Conservation (phyloP, 2,113 vertebrate species). For the Poeciliopsis turrubarensis region DNA sequence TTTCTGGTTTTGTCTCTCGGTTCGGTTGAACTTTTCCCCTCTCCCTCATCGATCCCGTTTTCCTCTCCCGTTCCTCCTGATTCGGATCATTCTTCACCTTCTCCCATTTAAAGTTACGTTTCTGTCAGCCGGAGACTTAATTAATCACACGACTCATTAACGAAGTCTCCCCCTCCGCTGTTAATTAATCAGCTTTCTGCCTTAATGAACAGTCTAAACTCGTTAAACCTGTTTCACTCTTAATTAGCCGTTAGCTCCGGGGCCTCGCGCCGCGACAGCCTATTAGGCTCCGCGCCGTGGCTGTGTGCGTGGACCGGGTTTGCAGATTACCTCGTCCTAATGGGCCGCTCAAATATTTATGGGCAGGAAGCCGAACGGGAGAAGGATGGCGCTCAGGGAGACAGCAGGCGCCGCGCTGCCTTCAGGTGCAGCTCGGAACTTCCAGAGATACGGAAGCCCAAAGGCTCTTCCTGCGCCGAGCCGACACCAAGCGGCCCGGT, state of each 20-base stretch:
- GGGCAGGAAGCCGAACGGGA: conserved; percentile 68
- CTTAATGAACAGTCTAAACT: conserved; percentile 72
- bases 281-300: conserved; percentile 47
- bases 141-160: conserved; percentile 67
- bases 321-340: conserved; percentile 69
- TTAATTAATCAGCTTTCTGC: conserved; percentile 71
- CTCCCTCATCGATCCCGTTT: neutral
- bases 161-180: conserved; percentile 37
- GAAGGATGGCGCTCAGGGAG: conserved; percentile 62
- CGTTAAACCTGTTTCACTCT: conserved; percentile 72
- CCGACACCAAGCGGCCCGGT: no score
- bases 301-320: conserved; percentile 49
- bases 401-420: conserved; percentile 58
- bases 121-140: conserved; percentile 46
- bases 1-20: no score
- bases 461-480: conserved; percentile 6
- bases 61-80: neutral
- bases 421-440: conserved; percentile 43
- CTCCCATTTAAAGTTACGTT: conserved; percentile 60
- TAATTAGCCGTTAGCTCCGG: conserved; percentile 68
- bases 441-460: conserved; percentile 30
- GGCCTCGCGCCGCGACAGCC: conserved; percentile 50
- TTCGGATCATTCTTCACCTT: conserved; percentile 55
- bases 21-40: neutral
- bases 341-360: conserved; percentile 74